These are phyloP conservation scores for Apis mellifera DNA, from an alignment of 1,140 invertebrate species.

Conservation along the genomic window Amel_HAv3.1 CM009941.2:11937001-11937500, in stretches of 20 bases:
- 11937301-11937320: conserved; percentile 60
- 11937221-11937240: conserved; percentile 8
- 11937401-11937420: conserved; percentile 46
- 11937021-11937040: background rate
- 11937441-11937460: conserved; percentile 67
- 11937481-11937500: conserved; percentile 23
- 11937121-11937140: background rate
- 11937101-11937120: background rate
- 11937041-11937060: background rate
- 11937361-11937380: conserved; percentile 57
- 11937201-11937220: background rate
- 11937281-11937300: conserved; percentile 26
- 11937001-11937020: background rate
- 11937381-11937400: conserved; percentile 68
- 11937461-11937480: conserved; percentile 56
- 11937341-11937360: conserved; percentile 61
- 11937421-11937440: conserved; percentile 59
- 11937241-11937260: conserved; percentile 25
- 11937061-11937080: too few species aligned
- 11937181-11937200: conserved; percentile 21
- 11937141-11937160: background rate
- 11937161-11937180: background rate
- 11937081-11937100: conserved; percentile 13
- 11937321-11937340: conserved; percentile 64
- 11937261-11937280: conserved; percentile 12